A percentile compares a stretch with the other conserved stretches of the same genome.
These are phyloP conservation scores for Eriocheir sinensis DNA, from an alignment of 1,140 invertebrate species.

Conservation along the genomic window DNA sequence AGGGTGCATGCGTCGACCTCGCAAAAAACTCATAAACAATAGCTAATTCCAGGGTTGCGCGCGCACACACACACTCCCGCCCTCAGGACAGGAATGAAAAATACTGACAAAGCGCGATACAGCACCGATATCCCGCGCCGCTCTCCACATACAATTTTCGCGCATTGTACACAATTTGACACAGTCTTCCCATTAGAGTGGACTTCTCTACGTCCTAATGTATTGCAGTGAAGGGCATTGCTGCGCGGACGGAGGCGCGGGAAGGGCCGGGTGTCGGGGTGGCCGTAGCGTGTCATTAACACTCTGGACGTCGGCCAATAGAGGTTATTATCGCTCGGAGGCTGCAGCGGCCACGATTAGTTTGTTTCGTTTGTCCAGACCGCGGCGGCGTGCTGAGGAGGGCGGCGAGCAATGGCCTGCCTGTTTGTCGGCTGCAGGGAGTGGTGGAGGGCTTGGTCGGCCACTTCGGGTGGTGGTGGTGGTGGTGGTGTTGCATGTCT, in stretches of 20 bases:
- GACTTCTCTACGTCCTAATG: slow-evolving; percentile 5
- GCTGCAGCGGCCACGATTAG: slow-evolving; percentile 47
- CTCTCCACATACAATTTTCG: slow-evolving; percentile 17
- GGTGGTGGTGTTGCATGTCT: too few species aligned
- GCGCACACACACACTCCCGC: slow-evolving; percentile 64
- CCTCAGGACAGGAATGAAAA: slow-evolving; percentile 59
- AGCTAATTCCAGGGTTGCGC: slow-evolving; percentile 60
- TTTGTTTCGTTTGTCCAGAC: slow-evolving; percentile 39
- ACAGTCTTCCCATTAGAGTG: slow-evolving; percentile 14
- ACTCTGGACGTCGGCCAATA: slow-evolving; percentile 48
- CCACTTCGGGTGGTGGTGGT: not conserved
- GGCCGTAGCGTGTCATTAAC: slow-evolving; percentile 46
- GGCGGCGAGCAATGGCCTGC: slow-evolving; percentile 19
- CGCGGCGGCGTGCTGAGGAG: not conserved
- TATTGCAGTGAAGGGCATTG: not conserved
- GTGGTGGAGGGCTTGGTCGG: not conserved
- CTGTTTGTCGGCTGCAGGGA: not conserved
- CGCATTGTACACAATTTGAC: slow-evolving; percentile 19
- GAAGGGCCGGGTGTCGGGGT: not conserved
- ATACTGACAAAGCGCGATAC: slow-evolving; percentile 51
- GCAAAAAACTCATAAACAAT: slow-evolving; percentile 70
- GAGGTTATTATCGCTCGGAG: slow-evolving; percentile 57
- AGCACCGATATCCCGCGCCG: slow-evolving; percentile 45
- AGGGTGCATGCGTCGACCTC: slow-evolving; percentile 67
- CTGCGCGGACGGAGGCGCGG: not conserved